Percentiles rank a stretch among this genome's conserved stretches.
Conservation (phyloP, 2,113 vertebrate genomes). For the Tilapia sparmanii region DNA sequence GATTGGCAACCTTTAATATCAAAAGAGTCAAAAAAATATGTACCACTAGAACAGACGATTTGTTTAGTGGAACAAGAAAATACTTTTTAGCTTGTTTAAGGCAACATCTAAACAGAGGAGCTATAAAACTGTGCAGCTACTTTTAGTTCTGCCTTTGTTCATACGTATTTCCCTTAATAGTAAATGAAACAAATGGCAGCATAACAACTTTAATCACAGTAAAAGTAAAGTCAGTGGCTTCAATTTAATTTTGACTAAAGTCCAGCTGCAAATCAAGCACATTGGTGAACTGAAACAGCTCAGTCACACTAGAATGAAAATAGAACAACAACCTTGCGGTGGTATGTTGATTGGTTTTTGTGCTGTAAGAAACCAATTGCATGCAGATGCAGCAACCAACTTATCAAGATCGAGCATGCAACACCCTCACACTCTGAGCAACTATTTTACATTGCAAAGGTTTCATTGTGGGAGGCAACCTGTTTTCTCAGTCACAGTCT, state of each 20-base stretch:
- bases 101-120: background rate
- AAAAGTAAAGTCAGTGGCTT: background rate
- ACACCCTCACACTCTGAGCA: background rate
- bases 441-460: background rate
- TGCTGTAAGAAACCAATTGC: background rate
- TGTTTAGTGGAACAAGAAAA: background rate
- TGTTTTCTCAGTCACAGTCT: background rate
- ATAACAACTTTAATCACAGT: background rate
- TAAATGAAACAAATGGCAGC: background rate
- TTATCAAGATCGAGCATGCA: background rate
- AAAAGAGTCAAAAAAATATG: background rate
- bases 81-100: background rate
- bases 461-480: background rate
- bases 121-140: background rate
- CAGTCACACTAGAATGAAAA: background rate
- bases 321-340: background rate
- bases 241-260: background rate
- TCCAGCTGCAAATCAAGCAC: background rate
- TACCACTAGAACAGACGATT: background rate
- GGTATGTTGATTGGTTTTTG: background rate
- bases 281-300: background rate
- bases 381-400: background rate
- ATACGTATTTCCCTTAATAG: rapidly evolving
- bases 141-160: background rate
- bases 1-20: rapidly evolving